Evolutionary conservation across 2,888 invertebrate genomes (phyloP).

Genomic region (Podabrus alpinus): DNA sequence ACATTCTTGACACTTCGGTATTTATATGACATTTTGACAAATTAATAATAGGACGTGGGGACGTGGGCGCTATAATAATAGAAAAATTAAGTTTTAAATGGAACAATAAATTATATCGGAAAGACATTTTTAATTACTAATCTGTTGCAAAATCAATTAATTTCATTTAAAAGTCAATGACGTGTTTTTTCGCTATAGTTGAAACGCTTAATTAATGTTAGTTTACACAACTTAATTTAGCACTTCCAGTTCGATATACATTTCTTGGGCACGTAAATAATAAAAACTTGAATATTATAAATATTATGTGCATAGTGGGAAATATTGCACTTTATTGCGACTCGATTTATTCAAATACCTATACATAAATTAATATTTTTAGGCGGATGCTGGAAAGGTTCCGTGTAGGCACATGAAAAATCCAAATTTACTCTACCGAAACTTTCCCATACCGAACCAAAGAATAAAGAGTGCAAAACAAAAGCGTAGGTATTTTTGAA

Average conservation of each 20-base stretch:
- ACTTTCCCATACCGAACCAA: neutral
- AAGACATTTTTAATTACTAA: neutral
- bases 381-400: neutral
- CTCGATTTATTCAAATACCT: neutral
- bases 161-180: neutral
- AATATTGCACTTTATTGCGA: neutral
- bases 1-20: neutral
- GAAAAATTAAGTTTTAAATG: neutral
- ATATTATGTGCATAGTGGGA: neutral
- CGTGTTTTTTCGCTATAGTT: neutral
- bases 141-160: neutral
- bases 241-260: neutral
- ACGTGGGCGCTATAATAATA: neutral
- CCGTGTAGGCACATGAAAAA: neutral
- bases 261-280: neutral
- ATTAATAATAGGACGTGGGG: neutral
- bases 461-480: neutral
- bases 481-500: neutral
- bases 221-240: neutral
- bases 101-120: neutral
- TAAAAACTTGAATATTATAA: neutral
- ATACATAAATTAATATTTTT: neutral
- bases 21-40: slow-evolving; percentile 2
- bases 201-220: neutral
- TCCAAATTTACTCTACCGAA: neutral